Evolutionary conservation across 2,888 invertebrate species (phyloP).

Genomic region (Cantharis flavilabris): DNA sequence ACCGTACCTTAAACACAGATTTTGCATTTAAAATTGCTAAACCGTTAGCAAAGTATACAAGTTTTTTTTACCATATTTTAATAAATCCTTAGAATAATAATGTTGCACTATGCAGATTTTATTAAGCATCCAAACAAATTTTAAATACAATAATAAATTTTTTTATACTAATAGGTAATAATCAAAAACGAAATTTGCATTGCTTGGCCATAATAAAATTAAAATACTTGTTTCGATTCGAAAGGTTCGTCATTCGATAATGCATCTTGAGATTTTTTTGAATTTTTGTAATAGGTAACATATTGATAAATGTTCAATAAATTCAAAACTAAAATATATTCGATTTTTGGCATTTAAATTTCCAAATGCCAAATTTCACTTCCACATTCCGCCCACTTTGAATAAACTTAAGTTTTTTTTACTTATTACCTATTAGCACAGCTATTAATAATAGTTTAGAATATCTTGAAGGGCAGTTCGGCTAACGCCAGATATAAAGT

Average conservation of each 20-base stretch:
- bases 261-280: not conserved
- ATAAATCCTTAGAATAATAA: not conserved
- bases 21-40: constrained; percentile 8
- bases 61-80: constrained; percentile 2
- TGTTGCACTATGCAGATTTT: not conserved
- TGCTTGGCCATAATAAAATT: not conserved
- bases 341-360: not conserved
- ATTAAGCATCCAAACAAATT: not conserved
- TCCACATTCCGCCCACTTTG: not conserved
- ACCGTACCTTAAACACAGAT: constrained; percentile 3
- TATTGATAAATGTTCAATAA: not conserved
- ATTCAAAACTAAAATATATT: not conserved
- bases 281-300: not conserved
- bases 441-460: not conserved
- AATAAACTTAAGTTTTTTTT: not conserved
- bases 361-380: not conserved
- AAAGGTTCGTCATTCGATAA: not conserved
- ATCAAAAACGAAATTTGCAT: not conserved
- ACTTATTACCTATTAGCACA: not conserved
- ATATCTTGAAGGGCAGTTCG: not conserved
- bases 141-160: not conserved
- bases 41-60: constrained; percentile 4
- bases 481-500: not conserved
- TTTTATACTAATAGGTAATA: not conserved
- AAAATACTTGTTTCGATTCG: not conserved